These are phyloP conservation scores for Labroides dimidiatus DNA, from an alignment of 2,797 vertebrate genomes.

Conservation along the genomic window DNA sequence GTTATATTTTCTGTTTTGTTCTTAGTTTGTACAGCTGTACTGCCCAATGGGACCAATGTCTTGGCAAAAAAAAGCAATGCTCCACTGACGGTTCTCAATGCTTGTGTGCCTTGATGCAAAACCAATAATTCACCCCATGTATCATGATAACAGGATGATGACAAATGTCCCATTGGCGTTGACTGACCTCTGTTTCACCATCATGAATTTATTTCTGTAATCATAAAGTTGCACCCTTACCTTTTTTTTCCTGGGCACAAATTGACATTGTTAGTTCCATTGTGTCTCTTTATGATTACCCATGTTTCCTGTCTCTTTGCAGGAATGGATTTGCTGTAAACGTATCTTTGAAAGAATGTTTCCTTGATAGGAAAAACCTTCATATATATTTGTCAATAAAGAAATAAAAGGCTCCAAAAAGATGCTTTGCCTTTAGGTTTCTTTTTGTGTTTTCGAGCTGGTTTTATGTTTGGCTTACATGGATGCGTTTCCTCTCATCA, in stretches of 20 bases:
- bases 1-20: conserved; percentile 61
- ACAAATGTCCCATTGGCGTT: conserved; percentile 79
- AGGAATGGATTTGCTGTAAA: conserved; percentile 85
- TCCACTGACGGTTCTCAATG: conserved; percentile 78
- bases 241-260: conserved; percentile 79
- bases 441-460: no score
- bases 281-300: conserved; percentile 75
- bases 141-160: conserved; percentile 71
- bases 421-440: conserved; percentile 19
- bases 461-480: no score
- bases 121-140: conserved; percentile 73
- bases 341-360: conserved; percentile 85
- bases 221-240: conserved; percentile 71
- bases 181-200: conserved; percentile 61
- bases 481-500: conserved; percentile 43
- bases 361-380: conserved; percentile 81
- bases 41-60: conserved; percentile 86
- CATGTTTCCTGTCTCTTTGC: conserved; percentile 80
- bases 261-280: conserved; percentile 73
- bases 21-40: conserved; percentile 83
- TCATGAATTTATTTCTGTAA: conserved; percentile 70
- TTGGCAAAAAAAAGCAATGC: conserved; percentile 77
- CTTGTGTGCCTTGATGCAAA: conserved; percentile 89
- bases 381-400: conserved; percentile 91
- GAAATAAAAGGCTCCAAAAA: conserved; percentile 84